phyloP scores from a whole-genome alignment of 2,797 vertebrate species.

The Monodelphis domestica region DNA sequence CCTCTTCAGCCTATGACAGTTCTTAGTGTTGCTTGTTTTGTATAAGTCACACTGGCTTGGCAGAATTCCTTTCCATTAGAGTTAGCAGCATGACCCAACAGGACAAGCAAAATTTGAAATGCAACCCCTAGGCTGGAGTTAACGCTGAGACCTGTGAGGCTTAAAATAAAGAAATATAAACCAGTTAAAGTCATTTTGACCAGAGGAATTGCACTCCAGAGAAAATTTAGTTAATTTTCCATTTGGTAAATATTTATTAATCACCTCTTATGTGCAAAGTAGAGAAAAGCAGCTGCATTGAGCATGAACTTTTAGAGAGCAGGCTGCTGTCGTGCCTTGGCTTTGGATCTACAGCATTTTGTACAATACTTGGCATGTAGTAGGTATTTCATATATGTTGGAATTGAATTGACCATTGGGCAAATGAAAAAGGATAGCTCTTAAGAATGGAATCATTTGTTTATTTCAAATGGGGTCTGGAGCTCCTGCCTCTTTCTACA shows the following conservation, averaged over 20 bases:
- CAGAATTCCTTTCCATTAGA: background rate
- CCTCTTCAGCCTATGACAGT: background rate
- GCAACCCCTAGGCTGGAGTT: background rate
- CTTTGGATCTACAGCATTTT: background rate
- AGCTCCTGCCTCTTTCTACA: background rate
- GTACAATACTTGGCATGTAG: background rate
- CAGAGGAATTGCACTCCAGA: conserved; percentile 7
- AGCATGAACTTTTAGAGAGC: background rate
- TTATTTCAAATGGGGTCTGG: background rate
- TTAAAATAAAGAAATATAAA: background rate
- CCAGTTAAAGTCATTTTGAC: background rate
- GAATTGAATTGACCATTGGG: background rate
- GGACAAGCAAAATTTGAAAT: conserved; percentile 14
- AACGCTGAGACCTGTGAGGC: background rate
- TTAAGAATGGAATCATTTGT: background rate
- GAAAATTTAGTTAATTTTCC: background rate
- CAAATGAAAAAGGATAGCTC: background rate
- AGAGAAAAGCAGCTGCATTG: background rate
- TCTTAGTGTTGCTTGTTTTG: background rate
- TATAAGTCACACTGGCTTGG: background rate
- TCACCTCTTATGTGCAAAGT: background rate
- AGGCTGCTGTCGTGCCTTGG: background rate
- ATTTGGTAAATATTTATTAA: background rate
- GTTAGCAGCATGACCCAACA: background rate
- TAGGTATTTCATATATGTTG: background rate